Evolutionary conservation across 1,140 invertebrate genomes (phyloP).

Genomic region (Tetragonula clypearis): DNA sequence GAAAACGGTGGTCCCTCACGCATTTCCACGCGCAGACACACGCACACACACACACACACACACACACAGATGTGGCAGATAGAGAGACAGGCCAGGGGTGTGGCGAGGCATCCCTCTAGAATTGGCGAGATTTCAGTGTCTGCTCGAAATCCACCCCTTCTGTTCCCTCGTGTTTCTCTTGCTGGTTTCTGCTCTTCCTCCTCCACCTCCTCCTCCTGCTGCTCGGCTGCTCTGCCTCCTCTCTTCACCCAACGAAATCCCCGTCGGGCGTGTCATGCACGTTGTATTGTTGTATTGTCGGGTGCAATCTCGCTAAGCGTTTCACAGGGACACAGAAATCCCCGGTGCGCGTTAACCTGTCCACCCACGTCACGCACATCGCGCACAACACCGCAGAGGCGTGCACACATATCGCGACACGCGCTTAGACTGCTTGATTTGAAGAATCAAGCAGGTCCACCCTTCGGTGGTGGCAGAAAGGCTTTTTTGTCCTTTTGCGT

Average conservation of each 20-base stretch:
- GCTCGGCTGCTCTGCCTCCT: constrained; percentile 32
- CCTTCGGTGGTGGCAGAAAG: constrained; percentile 36
- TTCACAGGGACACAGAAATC: constrained; percentile 75
- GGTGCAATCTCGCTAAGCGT: constrained; percentile 82
- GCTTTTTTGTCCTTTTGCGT: constrained; percentile 54
- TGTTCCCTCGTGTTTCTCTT: constrained; percentile 20
- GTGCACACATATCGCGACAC: constrained; percentile 47
- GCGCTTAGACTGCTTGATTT: constrained; percentile 54
- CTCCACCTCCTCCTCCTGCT: constrained; percentile 46
- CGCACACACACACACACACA: constrained; percentile 12
- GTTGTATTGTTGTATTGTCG: constrained; percentile 81
- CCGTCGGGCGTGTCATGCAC: constrained; percentile 80
- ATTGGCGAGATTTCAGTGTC: constrained; percentile 82
- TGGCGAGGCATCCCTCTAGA: constrained; percentile 73
- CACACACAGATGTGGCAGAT: background rate
- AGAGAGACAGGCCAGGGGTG: constrained; percentile 46
- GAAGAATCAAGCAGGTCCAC: constrained; percentile 56
- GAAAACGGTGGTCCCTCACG: constrained; percentile 26
- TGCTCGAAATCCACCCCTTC: constrained; percentile 69
- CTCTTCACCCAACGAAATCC: constrained; percentile 64
- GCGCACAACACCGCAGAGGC: constrained; percentile 17
- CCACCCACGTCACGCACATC: constrained; percentile 75
- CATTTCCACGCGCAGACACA: constrained; percentile 18
- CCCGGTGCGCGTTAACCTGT: constrained; percentile 76
- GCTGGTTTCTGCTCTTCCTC: constrained; percentile 43